Conservation (phyloP, 2,888 invertebrate genomes). For the Chloroclysta siterata region DNA sequence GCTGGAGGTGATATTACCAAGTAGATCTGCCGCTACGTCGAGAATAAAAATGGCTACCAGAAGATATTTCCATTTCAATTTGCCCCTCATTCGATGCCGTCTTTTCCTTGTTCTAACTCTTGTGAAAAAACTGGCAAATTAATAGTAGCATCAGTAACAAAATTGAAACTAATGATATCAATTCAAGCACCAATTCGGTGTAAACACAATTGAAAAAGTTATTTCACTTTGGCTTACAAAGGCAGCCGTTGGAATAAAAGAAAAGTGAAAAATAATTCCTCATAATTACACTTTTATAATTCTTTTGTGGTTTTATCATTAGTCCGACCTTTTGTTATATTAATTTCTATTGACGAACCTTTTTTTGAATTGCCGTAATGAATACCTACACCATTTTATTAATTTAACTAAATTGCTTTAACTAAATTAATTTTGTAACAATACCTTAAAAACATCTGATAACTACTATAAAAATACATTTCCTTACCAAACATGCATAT, state of each 20-base stretch:
- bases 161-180: conserved; percentile 17
- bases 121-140: conserved; percentile 42
- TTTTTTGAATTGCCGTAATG: conserved; percentile 30
- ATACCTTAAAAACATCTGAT: too few species aligned
- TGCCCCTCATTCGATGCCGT: conserved; percentile 49
- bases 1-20: conserved; percentile 52
- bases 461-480: too few species aligned
- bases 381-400: conserved; percentile 42
- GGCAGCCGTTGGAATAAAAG: conserved; percentile 25
- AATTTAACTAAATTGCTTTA: too few species aligned
- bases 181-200: conserved; percentile 1
- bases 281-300: conserved; percentile 42
- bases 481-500: too few species aligned
- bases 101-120: conserved; percentile 54
- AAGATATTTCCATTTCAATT: conserved; percentile 58
- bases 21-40: conserved; percentile 46
- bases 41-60: conserved; percentile 53
- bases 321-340: conserved; percentile 40
- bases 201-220: conserved; percentile 27
- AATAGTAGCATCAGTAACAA: conserved; percentile 18
- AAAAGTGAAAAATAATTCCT: conserved; percentile 38
- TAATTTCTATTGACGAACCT: conserved; percentile 37
- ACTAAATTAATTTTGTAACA: too few species aligned
- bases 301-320: conserved; percentile 43
- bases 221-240: conserved; percentile 17